Evolutionary conservation across 1,140 invertebrate genomes (phyloP).

Genomic region (Maconellicoccus hirsutus): DNA sequence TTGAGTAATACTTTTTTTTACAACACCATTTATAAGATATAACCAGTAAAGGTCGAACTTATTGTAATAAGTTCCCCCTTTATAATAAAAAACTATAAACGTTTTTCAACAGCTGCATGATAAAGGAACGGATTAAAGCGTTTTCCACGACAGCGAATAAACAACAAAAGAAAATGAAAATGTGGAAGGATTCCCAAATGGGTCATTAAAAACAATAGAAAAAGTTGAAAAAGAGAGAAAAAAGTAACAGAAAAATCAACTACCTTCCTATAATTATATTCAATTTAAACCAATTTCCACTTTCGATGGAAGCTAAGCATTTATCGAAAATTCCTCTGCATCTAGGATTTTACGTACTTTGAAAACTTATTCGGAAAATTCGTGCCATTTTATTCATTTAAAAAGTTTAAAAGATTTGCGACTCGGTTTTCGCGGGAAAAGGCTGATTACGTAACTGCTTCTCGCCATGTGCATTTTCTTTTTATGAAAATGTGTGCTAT

Average conservation of each 20-base stretch:
- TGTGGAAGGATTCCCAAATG: constrained; percentile 17
- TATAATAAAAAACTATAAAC: constrained; percentile 18
- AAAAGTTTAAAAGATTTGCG: too few relatives aligned
- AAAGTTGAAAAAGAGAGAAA: neutral
- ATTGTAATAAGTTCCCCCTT: constrained; percentile 18
- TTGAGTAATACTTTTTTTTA: too few relatives aligned
- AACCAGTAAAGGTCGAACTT: constrained; percentile 13
- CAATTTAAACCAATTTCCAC: constrained; percentile 10
- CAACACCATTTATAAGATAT: neutral
- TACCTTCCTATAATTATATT: neutral
- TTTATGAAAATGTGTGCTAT: too few relatives aligned
- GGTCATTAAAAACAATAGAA: constrained; percentile 18
- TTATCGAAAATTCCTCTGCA: neutral
- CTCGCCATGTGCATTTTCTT: too few relatives aligned
- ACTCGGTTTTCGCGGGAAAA: too few relatives aligned
- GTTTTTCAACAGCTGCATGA: constrained; percentile 18
- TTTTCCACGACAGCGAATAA: neutral
- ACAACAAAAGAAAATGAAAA: constrained; percentile 22
- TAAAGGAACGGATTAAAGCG: neutral
- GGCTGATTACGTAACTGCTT: too few relatives aligned
- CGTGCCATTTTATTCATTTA: too few relatives aligned
- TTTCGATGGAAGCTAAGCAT: neutral
- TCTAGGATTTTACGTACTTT: neutral
- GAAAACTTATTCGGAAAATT: neutral
- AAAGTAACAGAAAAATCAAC: neutral